phyloP scores from a whole-genome alignment of 2,797 vertebrate species.

The Rallus crepitans region DNA sequence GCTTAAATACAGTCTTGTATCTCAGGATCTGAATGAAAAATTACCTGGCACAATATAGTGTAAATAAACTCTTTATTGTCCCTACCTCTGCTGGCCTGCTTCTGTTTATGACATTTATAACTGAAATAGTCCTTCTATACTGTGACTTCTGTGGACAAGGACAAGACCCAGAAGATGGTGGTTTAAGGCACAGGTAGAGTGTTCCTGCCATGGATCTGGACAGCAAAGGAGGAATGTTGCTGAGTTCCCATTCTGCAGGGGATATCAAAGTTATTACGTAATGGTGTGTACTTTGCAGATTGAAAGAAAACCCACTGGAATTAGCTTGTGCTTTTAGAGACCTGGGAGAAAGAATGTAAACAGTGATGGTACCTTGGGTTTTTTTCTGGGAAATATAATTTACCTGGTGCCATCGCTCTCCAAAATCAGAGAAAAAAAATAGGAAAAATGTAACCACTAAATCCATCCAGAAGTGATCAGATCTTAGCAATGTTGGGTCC shows the following conservation, averaged over 20 bases:
- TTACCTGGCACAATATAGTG: not conserved
- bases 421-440: not conserved
- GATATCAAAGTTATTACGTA: not conserved
- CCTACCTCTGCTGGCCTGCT: not conserved
- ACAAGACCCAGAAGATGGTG: not conserved
- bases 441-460: not conserved
- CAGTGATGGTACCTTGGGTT: not conserved
- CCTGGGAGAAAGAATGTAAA: not conserved
- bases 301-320: not conserved
- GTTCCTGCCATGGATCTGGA: not conserved
- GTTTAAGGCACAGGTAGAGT: not conserved
- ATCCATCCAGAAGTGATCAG: not conserved
- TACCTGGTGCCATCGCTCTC: not conserved
- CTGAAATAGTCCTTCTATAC: not conserved
- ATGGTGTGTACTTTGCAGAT: not conserved
- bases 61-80: not conserved
- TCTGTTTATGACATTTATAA: not conserved
- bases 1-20: not conserved
- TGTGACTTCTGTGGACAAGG: not conserved
- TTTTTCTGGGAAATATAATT: not conserved
- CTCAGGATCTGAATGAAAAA: not conserved
- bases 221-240: not conserved
- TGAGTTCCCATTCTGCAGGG: not conserved
- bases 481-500: not conserved
- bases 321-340: not conserved